These are phyloP conservation scores for Nematopogon swammerdamellus DNA, from an alignment of 2,888 invertebrate species.

Conservation along the genomic window DNA sequence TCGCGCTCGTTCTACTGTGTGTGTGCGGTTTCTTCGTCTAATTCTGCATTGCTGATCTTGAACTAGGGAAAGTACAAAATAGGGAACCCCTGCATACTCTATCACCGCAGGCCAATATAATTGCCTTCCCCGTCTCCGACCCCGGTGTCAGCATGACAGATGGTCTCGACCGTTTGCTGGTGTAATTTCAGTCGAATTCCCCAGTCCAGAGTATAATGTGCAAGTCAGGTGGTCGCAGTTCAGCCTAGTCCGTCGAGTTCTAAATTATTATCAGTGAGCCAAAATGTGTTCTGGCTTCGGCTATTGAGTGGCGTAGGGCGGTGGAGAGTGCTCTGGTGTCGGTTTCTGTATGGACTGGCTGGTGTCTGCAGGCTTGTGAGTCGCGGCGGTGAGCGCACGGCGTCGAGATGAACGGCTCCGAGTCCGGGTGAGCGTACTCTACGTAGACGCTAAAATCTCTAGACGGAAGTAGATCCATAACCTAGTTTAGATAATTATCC, in stretches of 20 bases:
- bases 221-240: too few species aligned
- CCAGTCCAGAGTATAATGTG: too few species aligned
- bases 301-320: background rate
- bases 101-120: too few species aligned
- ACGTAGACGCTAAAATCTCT: background rate
- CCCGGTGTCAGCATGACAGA: background rate
- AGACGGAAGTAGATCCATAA: background rate
- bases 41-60: conserved; percentile 19
- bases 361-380: background rate
- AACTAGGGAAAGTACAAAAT: too few species aligned
- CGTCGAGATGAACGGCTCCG: conserved; percentile 69
- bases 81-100: too few species aligned
- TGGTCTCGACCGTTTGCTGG: background rate
- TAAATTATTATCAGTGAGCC: too few species aligned
- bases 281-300: background rate
- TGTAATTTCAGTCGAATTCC: background rate
- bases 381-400: background rate
- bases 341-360: background rate
- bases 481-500: background rate
- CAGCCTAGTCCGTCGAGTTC: too few species aligned
- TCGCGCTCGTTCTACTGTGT: conserved; percentile 31
- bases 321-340: background rate
- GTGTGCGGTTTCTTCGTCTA: conserved; percentile 21
- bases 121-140: background rate
- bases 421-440: conserved; percentile 65